Evolutionary conservation across 2,113 vertebrate species (phyloP).

Genomic region (Oncorhynchus kisutch): DNA sequence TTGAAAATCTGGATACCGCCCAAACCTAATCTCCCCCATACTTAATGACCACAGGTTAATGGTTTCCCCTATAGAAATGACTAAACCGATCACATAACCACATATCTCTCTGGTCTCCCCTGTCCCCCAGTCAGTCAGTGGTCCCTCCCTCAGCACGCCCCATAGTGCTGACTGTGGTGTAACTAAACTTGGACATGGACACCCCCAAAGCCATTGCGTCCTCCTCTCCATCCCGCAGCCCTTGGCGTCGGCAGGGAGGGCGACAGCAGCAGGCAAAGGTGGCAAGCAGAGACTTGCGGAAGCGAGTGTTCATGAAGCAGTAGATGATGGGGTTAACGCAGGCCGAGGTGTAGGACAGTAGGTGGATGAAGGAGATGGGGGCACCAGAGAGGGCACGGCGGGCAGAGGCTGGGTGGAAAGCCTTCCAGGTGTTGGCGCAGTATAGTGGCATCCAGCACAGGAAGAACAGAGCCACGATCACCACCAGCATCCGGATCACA

Average conservation of each 20-base stretch:
- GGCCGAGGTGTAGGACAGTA: slow-evolving; percentile 87
- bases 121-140: background rate
- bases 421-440: slow-evolving; percentile 90
- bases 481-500: slow-evolving; percentile 92
- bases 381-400: slow-evolving; percentile 80
- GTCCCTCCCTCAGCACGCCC: slow-evolving; percentile 72
- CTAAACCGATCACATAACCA: no score
- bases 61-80: no score
- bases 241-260: slow-evolving; percentile 38
- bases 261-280: slow-evolving; percentile 79
- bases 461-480: slow-evolving; percentile 91
- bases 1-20: no score
- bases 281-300: slow-evolving; percentile 83
- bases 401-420: slow-evolving; percentile 79
- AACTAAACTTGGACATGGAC: slow-evolving; percentile 91
- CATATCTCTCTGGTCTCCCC: no score
- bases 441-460: slow-evolving; percentile 94
- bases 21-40: no score
- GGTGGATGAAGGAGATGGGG: slow-evolving; percentile 93
- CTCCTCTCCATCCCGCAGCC: slow-evolving; percentile 73
- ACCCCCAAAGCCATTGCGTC: slow-evolving; percentile 74
- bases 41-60: no score
- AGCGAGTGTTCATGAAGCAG: slow-evolving; percentile 98
- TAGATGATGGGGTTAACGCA: slow-evolving; percentile 94
- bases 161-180: slow-evolving; percentile 91